Evolutionary conservation across 1,140 invertebrate genomes (phyloP), one percentile per base, ranked within the genome.

Genomic region (Papilio polyxenes): DNA sequence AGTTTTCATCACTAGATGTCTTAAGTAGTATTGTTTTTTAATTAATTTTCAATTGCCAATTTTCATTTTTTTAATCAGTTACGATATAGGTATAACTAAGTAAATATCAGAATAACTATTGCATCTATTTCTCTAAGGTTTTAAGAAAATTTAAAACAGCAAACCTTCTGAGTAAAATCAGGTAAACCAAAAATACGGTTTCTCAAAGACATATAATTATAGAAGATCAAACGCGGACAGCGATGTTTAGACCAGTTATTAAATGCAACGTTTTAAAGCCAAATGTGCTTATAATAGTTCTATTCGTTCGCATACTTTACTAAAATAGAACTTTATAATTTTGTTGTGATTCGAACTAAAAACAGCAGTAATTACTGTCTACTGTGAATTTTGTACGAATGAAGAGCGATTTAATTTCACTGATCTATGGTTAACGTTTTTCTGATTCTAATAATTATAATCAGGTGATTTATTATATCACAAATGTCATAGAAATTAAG

Each of bases 211-310:
- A 83, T 94, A 93, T 94, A 94, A 94, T 94, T 94, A 93, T 91
- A 90, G 89, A 89, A 88, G 90, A 92, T 92, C 91, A 90, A 92
- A 92, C 87, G 84, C 78, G 86, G 84, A 80, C 75, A 83, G 83
- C 84, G 80, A 81, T 85, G 86, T 89, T 87, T 85, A 84, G 84
- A 82, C 84, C 87, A 82, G 89, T 92, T 91, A 94, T 94, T 94
- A 94, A 93, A 91, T 86, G 87, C 51, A 86, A 81, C 86, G 85
- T 80, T 91, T 90, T 88, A 84, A 86, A 83, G 81, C 83, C 91
- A 94, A 94, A 94, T 93, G 92, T 82, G 89, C 88, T 94, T 94
- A 93, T 94, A 94, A 94, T 94, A 83, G 92, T 88, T 86, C 62
- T n/a, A 77, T 83, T 84, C 81, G 82, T 81, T 74, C 80, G 86